phyloP scores from a whole-genome alignment of 2,113 vertebrate species.

The Alectura lathami region DNA sequence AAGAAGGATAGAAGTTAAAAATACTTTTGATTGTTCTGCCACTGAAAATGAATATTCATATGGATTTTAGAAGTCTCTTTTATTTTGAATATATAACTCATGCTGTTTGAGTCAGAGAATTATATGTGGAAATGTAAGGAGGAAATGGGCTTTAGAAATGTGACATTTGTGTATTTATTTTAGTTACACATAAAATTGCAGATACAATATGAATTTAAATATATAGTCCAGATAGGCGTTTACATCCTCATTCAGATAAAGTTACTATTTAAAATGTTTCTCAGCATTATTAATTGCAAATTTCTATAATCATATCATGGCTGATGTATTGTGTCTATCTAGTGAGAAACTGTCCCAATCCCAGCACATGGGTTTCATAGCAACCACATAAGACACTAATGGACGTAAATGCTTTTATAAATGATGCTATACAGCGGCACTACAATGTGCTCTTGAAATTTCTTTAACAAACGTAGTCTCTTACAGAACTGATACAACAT shows the following conservation, averaged over 20 bases:
- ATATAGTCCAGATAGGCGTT: neutral
- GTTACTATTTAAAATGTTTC: neutral
- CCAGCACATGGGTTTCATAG: neutral
- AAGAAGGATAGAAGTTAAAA: neutral
- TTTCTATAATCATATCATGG: neutral
- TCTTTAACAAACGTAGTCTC: slow-evolving; percentile 19
- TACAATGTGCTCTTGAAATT: neutral
- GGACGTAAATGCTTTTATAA: slow-evolving; percentile 15
- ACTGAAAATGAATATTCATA: neutral
- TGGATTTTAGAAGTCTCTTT: neutral
- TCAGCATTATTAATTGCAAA: neutral
- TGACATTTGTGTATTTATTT: neutral
- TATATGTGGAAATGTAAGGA: neutral
- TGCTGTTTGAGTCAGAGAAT: neutral
- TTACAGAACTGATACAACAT: neutral
- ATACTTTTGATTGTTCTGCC: neutral
- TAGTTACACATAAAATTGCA: neutral
- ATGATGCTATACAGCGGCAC: neutral
- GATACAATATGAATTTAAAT: neutral
- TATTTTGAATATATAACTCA: neutral
- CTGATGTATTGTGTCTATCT: neutral
- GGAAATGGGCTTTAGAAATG: neutral
- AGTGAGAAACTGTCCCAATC: neutral
- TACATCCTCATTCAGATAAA: neutral
- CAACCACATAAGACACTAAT: neutral